Percentiles rank a stretch among this genome's conserved stretches.
Conservation (phyloP, 2,113 vertebrate genomes). For the Entelurus aequoreus region DNA sequence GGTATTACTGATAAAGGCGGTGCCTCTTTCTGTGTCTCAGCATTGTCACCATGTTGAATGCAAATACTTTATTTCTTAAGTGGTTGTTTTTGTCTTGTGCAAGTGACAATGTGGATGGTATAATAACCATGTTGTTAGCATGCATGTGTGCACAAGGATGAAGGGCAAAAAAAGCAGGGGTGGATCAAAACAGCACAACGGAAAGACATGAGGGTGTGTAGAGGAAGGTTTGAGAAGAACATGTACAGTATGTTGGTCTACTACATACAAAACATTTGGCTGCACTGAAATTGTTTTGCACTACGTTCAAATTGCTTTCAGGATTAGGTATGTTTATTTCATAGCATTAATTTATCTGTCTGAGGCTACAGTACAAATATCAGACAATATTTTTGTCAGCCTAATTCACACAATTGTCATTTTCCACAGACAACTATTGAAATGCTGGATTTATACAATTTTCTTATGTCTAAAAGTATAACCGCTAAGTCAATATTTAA, state of each 20-base stretch:
- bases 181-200: neutral
- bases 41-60: neutral
- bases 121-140: slow-evolving; percentile 29
- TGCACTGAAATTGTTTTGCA: too few species aligned
- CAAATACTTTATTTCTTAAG: neutral
- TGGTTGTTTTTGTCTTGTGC: slow-evolving; percentile 5
- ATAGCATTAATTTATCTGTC: too few species aligned
- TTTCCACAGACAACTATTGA: too few species aligned
- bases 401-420: too few species aligned
- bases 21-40: neutral
- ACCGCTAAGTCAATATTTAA: too few species aligned
- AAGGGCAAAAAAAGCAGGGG: neutral
- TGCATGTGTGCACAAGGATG: slow-evolving; percentile 14
- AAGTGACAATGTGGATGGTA: slow-evolving; percentile 18
- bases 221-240: neutral
- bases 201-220: neutral
- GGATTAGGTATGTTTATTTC: too few species aligned
- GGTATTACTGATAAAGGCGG: neutral
- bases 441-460: too few species aligned
- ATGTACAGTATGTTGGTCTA: neutral
- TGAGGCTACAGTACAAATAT: too few species aligned
- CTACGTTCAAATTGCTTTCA: too few species aligned
- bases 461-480: too few species aligned
- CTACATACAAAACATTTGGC: too few species aligned
- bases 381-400: too few species aligned